Evolutionary conservation across 2,888 invertebrate species (phyloP).

Genomic region (Keiferia lycopersicella): DNA sequence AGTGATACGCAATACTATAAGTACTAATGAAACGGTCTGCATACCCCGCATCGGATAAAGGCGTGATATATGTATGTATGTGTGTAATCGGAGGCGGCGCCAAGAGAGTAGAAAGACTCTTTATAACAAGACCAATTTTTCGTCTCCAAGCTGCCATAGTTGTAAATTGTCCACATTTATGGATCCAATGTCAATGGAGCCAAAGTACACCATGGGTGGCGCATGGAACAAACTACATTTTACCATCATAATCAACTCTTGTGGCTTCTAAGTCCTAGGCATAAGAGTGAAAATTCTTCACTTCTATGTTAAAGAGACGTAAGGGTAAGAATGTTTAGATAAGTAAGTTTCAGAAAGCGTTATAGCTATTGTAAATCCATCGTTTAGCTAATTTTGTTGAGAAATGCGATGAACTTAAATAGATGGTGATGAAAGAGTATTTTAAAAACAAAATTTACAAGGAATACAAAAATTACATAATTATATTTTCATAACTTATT

Average conservation of each 20-base stretch:
- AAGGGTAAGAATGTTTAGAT: constrained; percentile 7
- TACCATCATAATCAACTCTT: background rate
- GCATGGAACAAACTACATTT: background rate
- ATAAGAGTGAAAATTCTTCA: background rate
- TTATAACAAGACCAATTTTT: constrained; percentile 28
- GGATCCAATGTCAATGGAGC: constrained; percentile 18
- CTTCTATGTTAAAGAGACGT: background rate
- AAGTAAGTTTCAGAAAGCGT: constrained; percentile 69
- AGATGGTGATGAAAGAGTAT: background rate
- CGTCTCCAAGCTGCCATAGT: constrained; percentile 25
- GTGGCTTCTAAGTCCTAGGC: background rate
- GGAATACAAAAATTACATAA: no score
- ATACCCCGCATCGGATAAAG: no score
- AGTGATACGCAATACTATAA: no score
- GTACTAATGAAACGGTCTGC: no score
- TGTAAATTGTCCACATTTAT: constrained; percentile 30
- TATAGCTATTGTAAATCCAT: constrained; percentile 72
- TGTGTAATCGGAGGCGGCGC: no score
- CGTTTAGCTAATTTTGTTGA: constrained; percentile 58
- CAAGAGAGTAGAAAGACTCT: no score
- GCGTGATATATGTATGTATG: no score
- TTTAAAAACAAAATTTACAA: no score
- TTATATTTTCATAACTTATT: no score
- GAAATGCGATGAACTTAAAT: constrained; percentile 1
- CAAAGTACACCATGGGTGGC: constrained; percentile 27